Evolutionary conservation across 2,113 vertebrate genomes (phyloP).

Genomic region (Seriola quinqueradiata): DNA sequence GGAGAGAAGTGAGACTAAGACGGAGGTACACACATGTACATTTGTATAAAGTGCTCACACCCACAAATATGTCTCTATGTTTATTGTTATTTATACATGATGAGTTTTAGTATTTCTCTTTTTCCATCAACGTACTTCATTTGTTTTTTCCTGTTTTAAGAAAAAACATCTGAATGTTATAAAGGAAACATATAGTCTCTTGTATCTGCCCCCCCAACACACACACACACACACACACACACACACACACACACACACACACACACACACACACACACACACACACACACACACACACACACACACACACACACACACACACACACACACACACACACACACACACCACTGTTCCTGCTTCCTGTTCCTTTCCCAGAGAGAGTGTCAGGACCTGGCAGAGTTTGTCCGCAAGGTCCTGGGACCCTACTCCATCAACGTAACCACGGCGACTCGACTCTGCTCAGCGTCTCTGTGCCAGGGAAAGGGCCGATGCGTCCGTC

Average conservation of each 20-base stretch:
- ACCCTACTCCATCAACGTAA: slow-evolving; percentile 85
- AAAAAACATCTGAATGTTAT: background rate
- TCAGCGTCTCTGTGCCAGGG: slow-evolving; percentile 83
- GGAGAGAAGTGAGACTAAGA: slow-evolving; percentile 83
- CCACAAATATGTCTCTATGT: background rate
- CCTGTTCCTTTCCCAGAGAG: slow-evolving; percentile 69
- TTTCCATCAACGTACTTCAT: no score
- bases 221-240: no score
- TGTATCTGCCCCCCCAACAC: background rate
- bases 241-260: no score
- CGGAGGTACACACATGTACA: slow-evolving; percentile 75
- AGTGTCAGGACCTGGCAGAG: slow-evolving; percentile 81
- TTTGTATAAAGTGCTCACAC: slow-evolving; percentile 12
- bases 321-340: no score
- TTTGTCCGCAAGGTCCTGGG: slow-evolving; percentile 82
- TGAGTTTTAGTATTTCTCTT: no score
- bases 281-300: no score
- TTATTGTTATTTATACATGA: no score
- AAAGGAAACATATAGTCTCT: background rate
- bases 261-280: no score
- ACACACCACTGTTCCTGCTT: background rate
- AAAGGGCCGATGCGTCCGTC: slow-evolving; percentile 84
- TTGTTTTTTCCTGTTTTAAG: background rate
- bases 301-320: no score
- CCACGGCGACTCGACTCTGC: slow-evolving; percentile 82